Base-by-base conservation (phyloP, 2,888 invertebrate genomes). In the Lacanobia wlatinum region DNA sequence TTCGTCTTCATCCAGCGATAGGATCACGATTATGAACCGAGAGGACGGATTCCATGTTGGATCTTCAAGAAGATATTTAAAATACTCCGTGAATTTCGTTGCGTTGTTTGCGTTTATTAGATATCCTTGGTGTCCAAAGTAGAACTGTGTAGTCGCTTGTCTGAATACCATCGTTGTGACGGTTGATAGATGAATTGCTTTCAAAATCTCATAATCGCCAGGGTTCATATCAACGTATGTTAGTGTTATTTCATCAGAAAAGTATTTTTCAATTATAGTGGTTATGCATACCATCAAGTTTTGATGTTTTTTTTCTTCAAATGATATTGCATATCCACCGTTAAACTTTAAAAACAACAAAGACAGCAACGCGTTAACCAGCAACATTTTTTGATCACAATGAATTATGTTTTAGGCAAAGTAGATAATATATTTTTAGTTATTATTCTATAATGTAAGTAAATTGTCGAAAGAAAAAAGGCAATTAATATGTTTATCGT, bases 1-100 rank as follows among this genome's bases (percentile, higher is more conserved):
- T 16, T 87, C 71, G 0, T 43, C 16, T 12, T 56, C 60, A 8
- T 78, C 21, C 0, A 91, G 69, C 0, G 66, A 48, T 55, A 82
- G 76, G 8, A 92, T 73, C 6, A 91, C 60, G 18, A 93, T 83
- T 7, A 91, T 73, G 59, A 92, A 90, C 50, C 80, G 82, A 4
- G 87, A 87, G 18, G 82, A 67, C 0, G 93, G 93, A 50, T 88
- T 89, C 92, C 93, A 93, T 0, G 79, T 63, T 0, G 65, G 18
- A n/a, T 90, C 91, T 28, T 65, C 77, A 8, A 69, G 73, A 1
- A 93, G 71, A 21, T 73, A 48, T 6, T 38, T 9, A 14, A 90
- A 83, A 16, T 71, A 70, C 9, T 70, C n/a, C 2, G 46, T 62
- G n/a, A 92, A 90, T 55, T 87, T 73, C 1, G 28, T 53, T 0